These are phyloP conservation scores for Crematogaster levior DNA, from an alignment of 2,888 invertebrate species.

Conservation along the genomic window DNA sequence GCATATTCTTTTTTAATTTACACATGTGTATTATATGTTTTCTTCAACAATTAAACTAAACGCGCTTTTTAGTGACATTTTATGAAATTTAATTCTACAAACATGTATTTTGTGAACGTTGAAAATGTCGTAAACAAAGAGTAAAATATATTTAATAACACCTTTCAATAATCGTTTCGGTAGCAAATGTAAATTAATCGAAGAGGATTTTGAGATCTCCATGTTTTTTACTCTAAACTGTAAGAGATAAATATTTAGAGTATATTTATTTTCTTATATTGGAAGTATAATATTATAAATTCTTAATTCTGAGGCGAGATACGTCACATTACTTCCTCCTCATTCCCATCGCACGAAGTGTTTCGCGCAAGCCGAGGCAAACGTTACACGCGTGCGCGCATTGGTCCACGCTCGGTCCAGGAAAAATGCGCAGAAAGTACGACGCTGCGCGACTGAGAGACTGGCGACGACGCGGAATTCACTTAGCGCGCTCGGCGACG, in stretches of 20 bases:
- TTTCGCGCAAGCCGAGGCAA: conserved; percentile 16
- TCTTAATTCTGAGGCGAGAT: neutral
- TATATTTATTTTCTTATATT: neutral
- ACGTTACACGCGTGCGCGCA: conserved; percentile 61
- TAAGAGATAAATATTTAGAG: neutral
- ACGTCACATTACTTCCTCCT: conserved; percentile 11
- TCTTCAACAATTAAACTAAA: neutral
- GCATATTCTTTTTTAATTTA: neutral
- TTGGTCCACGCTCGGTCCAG: neutral
- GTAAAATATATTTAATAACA: neutral
- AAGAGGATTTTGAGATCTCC: neutral
- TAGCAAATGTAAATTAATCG: neutral
- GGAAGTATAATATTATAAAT: conserved; percentile 12
- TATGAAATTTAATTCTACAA: neutral
- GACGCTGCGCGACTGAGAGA: conserved; percentile 38
- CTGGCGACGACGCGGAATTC: conserved; percentile 50
- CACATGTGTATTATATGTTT: neutral
- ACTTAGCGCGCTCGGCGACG: conserved; percentile 33
- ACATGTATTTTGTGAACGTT: neutral
- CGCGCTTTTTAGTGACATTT: neutral
- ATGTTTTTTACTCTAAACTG: neutral
- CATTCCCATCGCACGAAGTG: conserved; percentile 20
- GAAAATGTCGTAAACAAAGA: neutral
- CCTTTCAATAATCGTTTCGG: neutral
- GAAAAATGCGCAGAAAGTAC: conserved; percentile 59